Evolutionary conservation across 2,888 invertebrate genomes (phyloP), one percentile per base, ranked within the genome.

Genomic region (Apodemia mormo): DNA sequence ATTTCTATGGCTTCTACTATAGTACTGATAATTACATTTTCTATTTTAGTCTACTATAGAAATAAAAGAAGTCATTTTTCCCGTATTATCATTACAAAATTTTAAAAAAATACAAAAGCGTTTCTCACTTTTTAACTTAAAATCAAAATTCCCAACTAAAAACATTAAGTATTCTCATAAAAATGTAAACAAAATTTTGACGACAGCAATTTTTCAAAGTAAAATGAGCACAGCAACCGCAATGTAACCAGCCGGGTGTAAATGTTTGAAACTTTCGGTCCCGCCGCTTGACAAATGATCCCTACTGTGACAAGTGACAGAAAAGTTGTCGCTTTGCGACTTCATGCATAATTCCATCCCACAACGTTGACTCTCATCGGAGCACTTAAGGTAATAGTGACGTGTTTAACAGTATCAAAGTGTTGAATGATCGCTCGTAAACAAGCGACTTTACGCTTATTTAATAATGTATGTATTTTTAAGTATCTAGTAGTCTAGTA

Each of bases 281-380:
- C 68, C 69, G 71, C 66, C 69, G 70, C 61, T 65, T 75, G 74
- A 76, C 72, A 72, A 74, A 75, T 72, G 73, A 75, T 69, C 68
- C 70, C 68, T 61, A n/a, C 70, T 43, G 69, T 67, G 72, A 75
- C 71, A 49, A 65, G 65, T 75, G 75, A 74, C 74, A 72, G 45
- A 72, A 56, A 52, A 49, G 69, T 68, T 68, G 64, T 52, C 61
- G 61, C 61, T 49, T 64, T 37, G 72, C 66, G 54, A 67, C 66
- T 70, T 71, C 71, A 71, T 72, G 68, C 74, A 68, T 70, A 71
- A 73, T 65, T 65, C 70, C 71, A 65, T 66, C 61, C 61, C 37
- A 64, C 45, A 45, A 45, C 37, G 61, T 64, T 64, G 61, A 64
- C 61, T 64, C 61, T 64, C 61, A 64, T 37, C 37, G 61, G 33